Base-by-base conservation (phyloP, 2,797 vertebrate species). In the Betta splendens region DNA sequence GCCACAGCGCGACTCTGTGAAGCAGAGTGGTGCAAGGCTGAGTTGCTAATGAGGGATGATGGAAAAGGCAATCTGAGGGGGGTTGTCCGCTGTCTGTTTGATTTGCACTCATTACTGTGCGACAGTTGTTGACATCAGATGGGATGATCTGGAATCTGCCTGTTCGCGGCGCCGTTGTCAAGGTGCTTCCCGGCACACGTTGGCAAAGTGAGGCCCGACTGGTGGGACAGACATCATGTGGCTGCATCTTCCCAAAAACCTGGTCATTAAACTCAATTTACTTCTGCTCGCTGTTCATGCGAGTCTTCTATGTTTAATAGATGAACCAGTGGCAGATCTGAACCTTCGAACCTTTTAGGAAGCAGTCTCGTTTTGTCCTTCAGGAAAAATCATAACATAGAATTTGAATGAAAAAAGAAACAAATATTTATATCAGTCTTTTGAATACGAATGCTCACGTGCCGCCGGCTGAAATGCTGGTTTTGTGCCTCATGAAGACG, bases 1-100 rank as follows among this genome's bases (percentile, higher is more conserved):
- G 38, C 67, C n/a, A n/a, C n/a, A n/a, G n/a, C 60, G 40, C 63
- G 65, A 59, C 40, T 38, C 44, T 64, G 53, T 15, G 31, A 40
- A 17, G 22, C 42, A 53, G 61, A 51, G 37, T 22, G 36, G 40
- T 61, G 42, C 20, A 22, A 61, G 48, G 54, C 61, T 39, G 39
- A 17, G 44, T 38, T 31, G 36, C 48, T 75, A 75, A 72, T 69
- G 42, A 77, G 43, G 38, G 39, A 74, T 62, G 53, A 75, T 73
- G 57, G 78, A 61, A 73, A 77, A 50, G 43, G 69, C 64, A 64
- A 63, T 54, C 31, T 21, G 11, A 52, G 18, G 33, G 47, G 16
- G 44, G 49, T 65, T 69, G 48, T 62, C 61, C 40, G 58, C 18
- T 33, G 36, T 26, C 46, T 37, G 10, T 66, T 53, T 53, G 64